phyloP scores from a whole-genome alignment of 2,113 vertebrate species.

The Ornithorhynchus anatinus region DNA sequence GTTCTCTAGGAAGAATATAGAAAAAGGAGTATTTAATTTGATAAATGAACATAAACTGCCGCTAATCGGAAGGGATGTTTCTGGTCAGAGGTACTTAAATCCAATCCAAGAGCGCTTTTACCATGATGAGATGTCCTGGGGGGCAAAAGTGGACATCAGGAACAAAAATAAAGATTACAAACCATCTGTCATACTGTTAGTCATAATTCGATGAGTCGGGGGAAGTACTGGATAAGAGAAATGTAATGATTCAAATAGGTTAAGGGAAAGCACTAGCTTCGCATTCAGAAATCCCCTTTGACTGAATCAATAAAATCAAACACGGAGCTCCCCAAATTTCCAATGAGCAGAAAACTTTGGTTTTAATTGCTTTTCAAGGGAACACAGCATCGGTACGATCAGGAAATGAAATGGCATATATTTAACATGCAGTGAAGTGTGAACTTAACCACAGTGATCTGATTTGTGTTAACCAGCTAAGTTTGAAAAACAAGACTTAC shows the following conservation, averaged over 20 bases:
- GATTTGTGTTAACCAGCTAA: slow-evolving; percentile 43
- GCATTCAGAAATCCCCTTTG: slow-evolving; percentile 21
- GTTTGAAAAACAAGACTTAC: slow-evolving; percentile 12
- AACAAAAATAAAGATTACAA: not conserved
- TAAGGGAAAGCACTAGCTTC: not conserved
- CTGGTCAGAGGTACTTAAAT: too few relatives aligned
- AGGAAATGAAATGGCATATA: slow-evolving; percentile 56
- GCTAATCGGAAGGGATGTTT: not conserved
- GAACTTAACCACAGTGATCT: slow-evolving; percentile 33
- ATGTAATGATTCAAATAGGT: not conserved
- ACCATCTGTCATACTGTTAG: not conserved
- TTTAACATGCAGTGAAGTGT: slow-evolving; percentile 18
- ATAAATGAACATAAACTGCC: not conserved
- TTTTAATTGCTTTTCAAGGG: slow-evolving; percentile 34
- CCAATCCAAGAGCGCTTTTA: too few relatives aligned
- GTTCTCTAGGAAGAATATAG: slow-evolving; percentile 38
- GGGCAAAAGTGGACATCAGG: not conserved
- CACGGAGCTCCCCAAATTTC: slow-evolving; percentile 5
- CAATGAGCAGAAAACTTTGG: not conserved
- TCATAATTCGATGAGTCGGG: not conserved
- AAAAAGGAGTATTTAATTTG: not conserved
- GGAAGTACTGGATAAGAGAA: slow-evolving; percentile 23
- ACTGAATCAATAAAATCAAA: slow-evolving; percentile 36
- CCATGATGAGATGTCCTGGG: not conserved
- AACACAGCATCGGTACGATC: too few relatives aligned